Conservation (phyloP, 2,797 vertebrate species). For the Rhinoraja longicauda region DNA sequence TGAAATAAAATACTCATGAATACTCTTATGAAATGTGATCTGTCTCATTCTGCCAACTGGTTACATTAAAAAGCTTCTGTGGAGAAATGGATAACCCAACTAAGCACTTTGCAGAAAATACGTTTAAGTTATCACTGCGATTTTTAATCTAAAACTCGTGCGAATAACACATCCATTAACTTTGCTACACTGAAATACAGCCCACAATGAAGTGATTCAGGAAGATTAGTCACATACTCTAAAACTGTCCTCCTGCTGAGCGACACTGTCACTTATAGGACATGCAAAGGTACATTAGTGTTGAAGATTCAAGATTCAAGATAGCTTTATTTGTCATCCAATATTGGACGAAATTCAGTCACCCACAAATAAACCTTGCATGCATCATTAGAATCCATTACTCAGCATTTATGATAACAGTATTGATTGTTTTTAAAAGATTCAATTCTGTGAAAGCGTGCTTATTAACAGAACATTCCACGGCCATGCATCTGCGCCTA, state of each 20-base stretch:
- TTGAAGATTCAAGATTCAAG: too few species aligned
- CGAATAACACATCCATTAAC: background rate
- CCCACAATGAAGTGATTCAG: background rate
- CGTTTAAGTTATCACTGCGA: background rate
- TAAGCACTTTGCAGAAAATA: background rate
- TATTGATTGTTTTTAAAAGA: background rate
- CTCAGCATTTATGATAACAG: background rate
- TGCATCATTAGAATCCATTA: background rate
- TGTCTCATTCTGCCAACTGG: background rate
- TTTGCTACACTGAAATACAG: background rate
- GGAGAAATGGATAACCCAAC: background rate
- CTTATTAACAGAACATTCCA: background rate
- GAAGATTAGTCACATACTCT: background rate
- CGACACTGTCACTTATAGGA: background rate
- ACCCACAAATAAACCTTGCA: background rate
- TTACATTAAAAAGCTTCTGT: background rate
- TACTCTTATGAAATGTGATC: background rate
- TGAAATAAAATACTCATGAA: background rate
- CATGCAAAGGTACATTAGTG: constrained; percentile 1
- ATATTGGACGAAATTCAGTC: too few species aligned
- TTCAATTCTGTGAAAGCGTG: background rate
- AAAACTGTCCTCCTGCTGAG: background rate
- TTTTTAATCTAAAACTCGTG: background rate
- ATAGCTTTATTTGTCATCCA: too few species aligned
- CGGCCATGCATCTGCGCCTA: background rate